Base-by-base conservation (phyloP, 2,888 invertebrate species). In the Poecilus cupreus region DNA sequence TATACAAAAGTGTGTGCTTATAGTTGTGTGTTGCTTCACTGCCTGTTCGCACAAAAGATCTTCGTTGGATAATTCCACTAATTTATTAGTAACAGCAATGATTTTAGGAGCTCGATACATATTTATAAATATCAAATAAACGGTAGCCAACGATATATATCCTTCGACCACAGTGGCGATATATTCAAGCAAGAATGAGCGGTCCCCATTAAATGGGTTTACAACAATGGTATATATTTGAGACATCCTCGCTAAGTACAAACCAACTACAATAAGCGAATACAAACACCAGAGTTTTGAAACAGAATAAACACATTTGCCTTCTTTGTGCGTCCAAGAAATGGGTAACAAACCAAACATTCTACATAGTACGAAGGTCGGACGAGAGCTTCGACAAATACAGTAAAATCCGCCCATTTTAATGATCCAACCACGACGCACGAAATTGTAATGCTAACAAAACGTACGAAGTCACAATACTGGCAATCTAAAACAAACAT, bases 281-380 rank as follows among this genome's bases (percentile, higher is more conserved):
- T 87, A 87, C 16, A 84, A 32, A 3, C 87, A 81, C 87, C 88
- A 88, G 24, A 83, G 72, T 10, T 84, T 82, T 0, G 87, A 88
- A 26, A 84, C 85, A 77, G 84, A 82, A 82, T 86, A 89, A 0
- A 82, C 80, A 82, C 89, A 89, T 51, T 85, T 83, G 3, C 86
- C 86, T 49, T 86, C 83, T 10, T 83, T 78, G 82, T 89, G 87
- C 0, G 54, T 82, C 83, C 86, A 87, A 2, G 83, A 84, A 4
- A 88, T 83, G 2, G 89, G 88, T 46, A 88, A 86, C 39, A 87
- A 84, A 8, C 89, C 89, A 26, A 87, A 84, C 1, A 88, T 3
- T 82, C 87, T 86, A 32, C 85, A 84, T 3, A 87, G 51, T 0
- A 79, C 16, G 6, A 88, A 75, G 3, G 84, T 82, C 1, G 86